A percentile compares a stretch with the other conserved stretches of the same genome.
phyloP scores from a whole-genome alignment of 1,140 invertebrate species.

The Aphelinus certus region DNA sequence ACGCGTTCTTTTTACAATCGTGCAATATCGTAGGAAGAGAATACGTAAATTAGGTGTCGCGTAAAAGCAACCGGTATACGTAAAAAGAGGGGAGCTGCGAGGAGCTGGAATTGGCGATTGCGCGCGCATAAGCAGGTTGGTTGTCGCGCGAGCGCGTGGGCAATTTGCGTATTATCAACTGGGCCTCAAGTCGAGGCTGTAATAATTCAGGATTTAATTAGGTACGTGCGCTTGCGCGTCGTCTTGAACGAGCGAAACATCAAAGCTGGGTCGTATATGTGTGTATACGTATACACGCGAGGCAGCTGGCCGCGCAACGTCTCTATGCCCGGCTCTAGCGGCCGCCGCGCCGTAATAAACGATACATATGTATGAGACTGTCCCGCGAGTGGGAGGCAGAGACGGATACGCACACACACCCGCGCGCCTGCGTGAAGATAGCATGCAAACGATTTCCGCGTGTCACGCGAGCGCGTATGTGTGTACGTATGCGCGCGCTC shows the following conservation, averaged over 20 bases:
- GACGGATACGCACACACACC: background rate
- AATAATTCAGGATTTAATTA: conserved; percentile 21
- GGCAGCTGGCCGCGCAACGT: background rate
- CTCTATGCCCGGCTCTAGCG: too few species aligned
- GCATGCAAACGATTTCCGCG: too few species aligned
- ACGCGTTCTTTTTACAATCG: too few species aligned
- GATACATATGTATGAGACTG: conserved; percentile 11
- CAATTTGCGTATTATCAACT: conserved; percentile 23
- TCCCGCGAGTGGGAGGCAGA: background rate
- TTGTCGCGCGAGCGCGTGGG: background rate
- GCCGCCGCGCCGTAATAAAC: background rate
- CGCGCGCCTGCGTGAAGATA: background rate
- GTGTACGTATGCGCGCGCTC: background rate
- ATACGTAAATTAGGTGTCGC: too few species aligned
- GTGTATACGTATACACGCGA: background rate
- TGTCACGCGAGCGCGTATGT: background rate
- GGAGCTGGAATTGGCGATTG: too few species aligned
- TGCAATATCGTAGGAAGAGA: too few species aligned
- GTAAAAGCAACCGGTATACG: too few species aligned
- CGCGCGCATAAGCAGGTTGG: too few species aligned
- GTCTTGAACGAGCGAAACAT: conserved; percentile 4
- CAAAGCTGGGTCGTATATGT: background rate
- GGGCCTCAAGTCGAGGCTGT: background rate
- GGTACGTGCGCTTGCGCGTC: background rate
- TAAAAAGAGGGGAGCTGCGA: too few species aligned